Conservation (phyloP, 2,113 vertebrate genomes). For the Saccopteryx bilineata region DNA sequence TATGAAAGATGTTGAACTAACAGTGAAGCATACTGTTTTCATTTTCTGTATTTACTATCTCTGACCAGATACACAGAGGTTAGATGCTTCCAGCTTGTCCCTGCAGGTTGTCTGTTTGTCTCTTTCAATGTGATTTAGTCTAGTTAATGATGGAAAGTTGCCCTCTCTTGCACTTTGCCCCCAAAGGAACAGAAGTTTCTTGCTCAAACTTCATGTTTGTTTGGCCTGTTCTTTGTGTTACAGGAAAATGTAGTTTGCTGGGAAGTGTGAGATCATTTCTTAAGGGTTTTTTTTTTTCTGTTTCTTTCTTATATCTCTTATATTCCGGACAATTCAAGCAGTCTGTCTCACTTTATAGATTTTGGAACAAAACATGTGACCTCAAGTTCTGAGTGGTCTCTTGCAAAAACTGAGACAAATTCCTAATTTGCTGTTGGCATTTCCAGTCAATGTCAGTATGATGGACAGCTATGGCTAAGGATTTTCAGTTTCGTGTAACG, state of each 20-base stretch:
- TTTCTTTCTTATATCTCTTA: not conserved
- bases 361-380: not conserved
- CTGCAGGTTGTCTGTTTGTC: not conserved
- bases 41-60: not conserved
- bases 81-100: not conserved
- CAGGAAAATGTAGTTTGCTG: not conserved
- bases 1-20: not conserved
- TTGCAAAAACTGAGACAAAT: constrained; percentile 32
- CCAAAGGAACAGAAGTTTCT: not conserved
- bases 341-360: not conserved
- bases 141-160: constrained; percentile 40
- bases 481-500: not conserved
- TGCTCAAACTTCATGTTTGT: not conserved
- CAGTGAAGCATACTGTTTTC: not conserved
- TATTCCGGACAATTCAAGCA: not conserved
- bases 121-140: not conserved
- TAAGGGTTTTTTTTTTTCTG: not conserved
- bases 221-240: not conserved
- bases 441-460: not conserved
- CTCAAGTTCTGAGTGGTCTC: not conserved
- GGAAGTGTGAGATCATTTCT: constrained; percentile 34
- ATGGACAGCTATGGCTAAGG: not conserved
- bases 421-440: not conserved
- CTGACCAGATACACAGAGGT: not conserved
- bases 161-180: not conserved